Percentiles rank a stretch among this genome's conserved stretches.
Evolutionary conservation across 2,888 invertebrate genomes (phyloP).

Genomic region (Drosophila falleni): DNA sequence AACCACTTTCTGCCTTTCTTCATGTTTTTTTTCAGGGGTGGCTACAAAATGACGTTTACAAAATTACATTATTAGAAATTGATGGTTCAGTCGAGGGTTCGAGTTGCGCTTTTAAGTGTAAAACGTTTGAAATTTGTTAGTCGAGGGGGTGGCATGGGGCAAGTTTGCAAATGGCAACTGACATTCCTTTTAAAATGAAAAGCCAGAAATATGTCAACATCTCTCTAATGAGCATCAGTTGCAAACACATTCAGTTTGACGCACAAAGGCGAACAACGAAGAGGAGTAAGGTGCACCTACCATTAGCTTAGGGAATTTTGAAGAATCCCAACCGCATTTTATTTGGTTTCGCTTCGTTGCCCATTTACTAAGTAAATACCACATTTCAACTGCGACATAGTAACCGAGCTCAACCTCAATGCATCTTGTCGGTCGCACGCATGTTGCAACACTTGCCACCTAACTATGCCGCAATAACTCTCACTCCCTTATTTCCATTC

Average conservation of each 20-base stretch:
- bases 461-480: not conserved
- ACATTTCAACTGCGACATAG: conserved; percentile 52
- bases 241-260: not conserved
- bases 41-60: conserved; percentile 75
- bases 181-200: conserved; percentile 51
- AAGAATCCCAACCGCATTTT: conserved; percentile 74
- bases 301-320: conserved; percentile 65
- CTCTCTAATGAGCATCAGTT: conserved; percentile 52
- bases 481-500: conserved; percentile 13
- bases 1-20: conserved; percentile 45
- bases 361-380: conserved; percentile 40
- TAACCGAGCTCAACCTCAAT: conserved; percentile 49
- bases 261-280: not conserved
- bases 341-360: conserved; percentile 50
- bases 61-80: conserved; percentile 82
- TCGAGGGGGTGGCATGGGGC: conserved; percentile 10
- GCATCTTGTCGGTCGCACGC: conserved; percentile 40
- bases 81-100: conserved; percentile 61
- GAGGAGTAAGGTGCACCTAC: conserved; percentile 8
- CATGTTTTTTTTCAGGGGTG: conserved; percentile 27
- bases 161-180: conserved; percentile 32
- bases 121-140: conserved; percentile 43
- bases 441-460: conserved; percentile 3
- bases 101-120: conserved; percentile 43
- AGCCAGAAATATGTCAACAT: conserved; percentile 56